Evolutionary conservation across 1,140 invertebrate species (phyloP).

Genomic region (Drosophila jambulina): DNA sequence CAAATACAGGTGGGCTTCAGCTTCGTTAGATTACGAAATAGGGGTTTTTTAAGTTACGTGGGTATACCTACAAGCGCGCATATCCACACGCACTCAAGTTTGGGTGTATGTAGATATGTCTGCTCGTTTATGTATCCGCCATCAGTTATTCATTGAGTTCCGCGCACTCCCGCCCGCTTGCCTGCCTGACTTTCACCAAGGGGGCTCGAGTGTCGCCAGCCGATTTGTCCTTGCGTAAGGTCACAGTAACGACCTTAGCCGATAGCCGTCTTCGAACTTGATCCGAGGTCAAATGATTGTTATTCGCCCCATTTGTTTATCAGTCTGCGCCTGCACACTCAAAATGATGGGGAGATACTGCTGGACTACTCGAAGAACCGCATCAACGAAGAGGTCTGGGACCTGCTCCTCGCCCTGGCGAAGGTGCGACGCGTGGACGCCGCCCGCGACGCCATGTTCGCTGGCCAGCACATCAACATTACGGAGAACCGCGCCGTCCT

Average conservation of each 20-base stretch:
- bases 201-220: slow-evolving; percentile 27
- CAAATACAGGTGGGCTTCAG: slow-evolving; percentile 90
- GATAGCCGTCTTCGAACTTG: slow-evolving; percentile 24
- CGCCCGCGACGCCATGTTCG: slow-evolving; percentile 97
- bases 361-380: slow-evolving; percentile 98
- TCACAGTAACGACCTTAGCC: slow-evolving; percentile 60
- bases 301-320: slow-evolving; percentile 40
- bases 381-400: slow-evolving; percentile 91
- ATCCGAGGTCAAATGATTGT: slow-evolving; percentile 66
- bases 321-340: slow-evolving; percentile 91
- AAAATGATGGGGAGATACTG: slow-evolving; percentile 94
- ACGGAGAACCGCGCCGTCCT: slow-evolving; percentile 98
- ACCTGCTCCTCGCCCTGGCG: slow-evolving; percentile 93
- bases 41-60: slow-evolving; percentile 23
- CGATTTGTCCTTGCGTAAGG: slow-evolving; percentile 77
- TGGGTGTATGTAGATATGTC: slow-evolving; percentile 8
- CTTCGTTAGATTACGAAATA: slow-evolving; percentile 1
- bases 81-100: slow-evolving; percentile 18
- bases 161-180: slow-evolving; percentile 8
- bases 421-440: slow-evolving; percentile 92
- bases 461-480: slow-evolving; percentile 98
- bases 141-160: slow-evolving; percentile 25
- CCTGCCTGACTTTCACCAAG: slow-evolving; percentile 42
- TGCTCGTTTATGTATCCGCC: slow-evolving; percentile 35
- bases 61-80: slow-evolving; percentile 18